Base-by-base conservation (phyloP, 2,113 vertebrate species). In the Poeciliopsis turrubarensis region DNA sequence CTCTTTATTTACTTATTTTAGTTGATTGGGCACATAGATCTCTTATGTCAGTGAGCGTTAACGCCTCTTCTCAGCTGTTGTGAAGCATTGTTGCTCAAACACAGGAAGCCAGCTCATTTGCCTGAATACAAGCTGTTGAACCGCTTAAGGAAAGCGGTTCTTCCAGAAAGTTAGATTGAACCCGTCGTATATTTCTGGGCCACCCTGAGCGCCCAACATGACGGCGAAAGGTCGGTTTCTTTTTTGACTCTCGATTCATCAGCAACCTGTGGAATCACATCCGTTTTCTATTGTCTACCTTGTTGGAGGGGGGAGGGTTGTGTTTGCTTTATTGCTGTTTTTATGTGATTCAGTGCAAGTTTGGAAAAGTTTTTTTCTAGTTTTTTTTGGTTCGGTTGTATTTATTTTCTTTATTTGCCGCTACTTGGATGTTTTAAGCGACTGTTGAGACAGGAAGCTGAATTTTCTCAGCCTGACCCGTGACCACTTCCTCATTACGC, bases 401-500 rank as follows among this genome's bases (percentile, higher is more conserved):
- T 37, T 74, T 77, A 77, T 75, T 78, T 73, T 72, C 57, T 79
- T 83, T 85, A 61, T 66, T 77, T 32, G 61, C 29, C 74, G 68
- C 64, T 61, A 34, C 62, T 81, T 79, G 66, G 81, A 81, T 68
- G 68, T 82, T 78, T 82, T 69, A 89, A 81, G 81, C 71, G 82
- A 89, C 81, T 81, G 79, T 91, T 92, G 41, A 84, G 91, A 90
- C 92, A 93, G 93, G 93, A 94, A 94, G 83, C 86, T 57, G 68
- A 87, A 79, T 91, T 86, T 91, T 87, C 86, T 83, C 74, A 62
- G 54, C 65, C 25, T 77, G 80, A 81, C 86, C 82, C 60, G 54
- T 85, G 84, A 88, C 87, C 87, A 93, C 93, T 94, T 94, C 94
- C 92, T 94, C 84, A 87, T 90, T 80, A 82, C 86, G 68, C 80